Evolutionary conservation across 2,888 invertebrate genomes (phyloP), one percentile per base, ranked within the genome.

Genomic region (Mythimna ferrago): DNA sequence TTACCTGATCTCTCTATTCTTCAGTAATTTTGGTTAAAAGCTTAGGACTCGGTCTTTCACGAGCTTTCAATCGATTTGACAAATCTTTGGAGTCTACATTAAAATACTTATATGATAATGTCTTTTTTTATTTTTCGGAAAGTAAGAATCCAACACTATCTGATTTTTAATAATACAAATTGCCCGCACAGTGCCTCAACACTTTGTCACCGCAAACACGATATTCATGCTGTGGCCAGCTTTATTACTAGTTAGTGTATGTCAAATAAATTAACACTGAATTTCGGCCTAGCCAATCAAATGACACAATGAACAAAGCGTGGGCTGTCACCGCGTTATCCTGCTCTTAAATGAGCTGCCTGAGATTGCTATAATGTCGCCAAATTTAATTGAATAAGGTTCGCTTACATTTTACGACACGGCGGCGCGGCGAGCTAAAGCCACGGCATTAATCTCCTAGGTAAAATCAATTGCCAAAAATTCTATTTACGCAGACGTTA

Each of bases 351-450:
- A 95, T 93, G 93, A 93, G 93, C 90, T 91, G 83, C 89, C 92
- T 92, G 92, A 95, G 93, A 95, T 94, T 93, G 95, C 94, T 94
- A 94, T 95, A 94, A 95, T 94, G 93, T 93, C 93, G 92, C 93
- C 91, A 89, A 93, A 93, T 96, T 95, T 95, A 96, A 96, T 96
- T 94, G 94, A 96, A 96, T 95, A 94, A 94, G 93, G 93, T 90
- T 95, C 94, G 95, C 93, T 95, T 94, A 95, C 94, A 95, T 94
- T 95, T 96, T 93, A 94, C 93, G 94, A 93, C 92, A 90, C 90
- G 91, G 89, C 91, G 91, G 89, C 88, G 80, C 81, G 88, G 87
- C 88, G 89, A 86, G 89, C 87, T 90, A 92, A 95, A 94, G 92
- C 93, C 94, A 87, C 91, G 90, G 91, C 92, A 93, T 95, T 95